Percentiles rank a stretch among this genome's conserved stretches.
These are phyloP conservation scores for Ferdinandea cuprea DNA, from an alignment of 2,888 invertebrate species.

Conservation along the genomic window DNA sequence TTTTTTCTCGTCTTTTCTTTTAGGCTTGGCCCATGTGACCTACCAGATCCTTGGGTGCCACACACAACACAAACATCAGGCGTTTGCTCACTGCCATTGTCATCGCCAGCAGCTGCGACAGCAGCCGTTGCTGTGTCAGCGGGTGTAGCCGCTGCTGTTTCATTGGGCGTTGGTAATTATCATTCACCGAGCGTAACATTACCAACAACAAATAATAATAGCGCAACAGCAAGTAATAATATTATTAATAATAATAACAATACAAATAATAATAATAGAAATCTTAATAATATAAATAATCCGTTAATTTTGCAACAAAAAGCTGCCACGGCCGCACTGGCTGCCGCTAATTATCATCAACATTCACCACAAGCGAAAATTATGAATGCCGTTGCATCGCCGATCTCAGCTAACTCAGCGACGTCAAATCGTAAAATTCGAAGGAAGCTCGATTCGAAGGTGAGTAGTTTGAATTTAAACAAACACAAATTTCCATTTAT, in stretches of 20 bases:
- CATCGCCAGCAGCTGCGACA: constrained; percentile 82
- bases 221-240: constrained; percentile 69
- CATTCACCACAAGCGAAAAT: constrained; percentile 80
- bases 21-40: constrained; percentile 96
- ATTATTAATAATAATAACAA: constrained; percentile 74
- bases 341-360: constrained; percentile 76
- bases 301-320: constrained; percentile 77
- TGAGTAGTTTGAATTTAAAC: no score
- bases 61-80: constrained; percentile 76
- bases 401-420: constrained; percentile 83
- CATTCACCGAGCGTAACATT: constrained; percentile 79
- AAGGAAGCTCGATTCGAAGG: constrained; percentile 87
- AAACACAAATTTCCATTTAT: no score
- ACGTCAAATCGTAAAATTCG: constrained; percentile 88
- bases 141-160: constrained; percentile 74
- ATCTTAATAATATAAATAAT: constrained; percentile 72
- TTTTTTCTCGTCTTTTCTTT: constrained; percentile 83
- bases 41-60: constrained; percentile 84
- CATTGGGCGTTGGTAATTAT: constrained; percentile 76
- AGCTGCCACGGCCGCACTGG: constrained; percentile 77
- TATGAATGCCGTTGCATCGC: constrained; percentile 83
- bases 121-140: constrained; percentile 81
- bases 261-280: constrained; percentile 75
- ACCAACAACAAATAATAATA: constrained; percentile 77
- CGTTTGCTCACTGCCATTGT: constrained; percentile 84